phyloP scores from a whole-genome alignment of 2,888 invertebrate genomes.

The Mycogona germanica region DNA sequence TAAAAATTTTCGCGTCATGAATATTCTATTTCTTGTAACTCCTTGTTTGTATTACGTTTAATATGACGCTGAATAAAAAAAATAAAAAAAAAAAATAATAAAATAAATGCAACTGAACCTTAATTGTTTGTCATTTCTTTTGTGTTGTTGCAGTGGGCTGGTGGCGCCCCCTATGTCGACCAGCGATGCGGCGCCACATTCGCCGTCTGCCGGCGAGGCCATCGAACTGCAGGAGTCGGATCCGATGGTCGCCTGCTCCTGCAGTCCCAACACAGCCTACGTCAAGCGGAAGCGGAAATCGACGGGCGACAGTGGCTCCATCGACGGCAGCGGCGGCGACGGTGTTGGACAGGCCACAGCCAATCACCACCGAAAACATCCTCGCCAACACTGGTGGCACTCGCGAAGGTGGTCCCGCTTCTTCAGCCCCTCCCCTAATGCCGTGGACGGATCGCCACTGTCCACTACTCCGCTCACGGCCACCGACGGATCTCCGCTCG shows the following conservation, averaged over 20 bases:
- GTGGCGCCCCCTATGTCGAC: too few species aligned
- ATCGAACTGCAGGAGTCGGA: conserved; percentile 5
- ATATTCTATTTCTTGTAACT: too few species aligned
- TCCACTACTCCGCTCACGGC: background rate
- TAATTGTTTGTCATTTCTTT: too few species aligned
- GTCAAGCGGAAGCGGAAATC: conserved; percentile 7
- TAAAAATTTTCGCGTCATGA: too few species aligned
- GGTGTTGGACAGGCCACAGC: background rate
- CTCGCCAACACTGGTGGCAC: background rate
- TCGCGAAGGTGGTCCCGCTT: background rate
- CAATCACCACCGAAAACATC: background rate
- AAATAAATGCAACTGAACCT: too few species aligned
- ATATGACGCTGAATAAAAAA: too few species aligned
- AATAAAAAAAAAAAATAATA: too few species aligned
- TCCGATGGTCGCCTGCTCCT: background rate
- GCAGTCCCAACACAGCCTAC: background rate
- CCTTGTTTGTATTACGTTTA: too few species aligned
- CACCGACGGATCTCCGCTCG: background rate
- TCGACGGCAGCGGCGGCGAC: background rate
- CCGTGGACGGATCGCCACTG: background rate
- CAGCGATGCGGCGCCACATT: background rate
- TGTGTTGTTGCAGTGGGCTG: too few species aligned
- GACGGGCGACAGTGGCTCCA: background rate
- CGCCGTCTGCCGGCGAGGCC: background rate
- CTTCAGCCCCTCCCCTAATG: background rate